These are phyloP conservation scores for Sterna hirundo DNA, from an alignment of 2,113 vertebrate species.

Conservation along the genomic window DNA sequence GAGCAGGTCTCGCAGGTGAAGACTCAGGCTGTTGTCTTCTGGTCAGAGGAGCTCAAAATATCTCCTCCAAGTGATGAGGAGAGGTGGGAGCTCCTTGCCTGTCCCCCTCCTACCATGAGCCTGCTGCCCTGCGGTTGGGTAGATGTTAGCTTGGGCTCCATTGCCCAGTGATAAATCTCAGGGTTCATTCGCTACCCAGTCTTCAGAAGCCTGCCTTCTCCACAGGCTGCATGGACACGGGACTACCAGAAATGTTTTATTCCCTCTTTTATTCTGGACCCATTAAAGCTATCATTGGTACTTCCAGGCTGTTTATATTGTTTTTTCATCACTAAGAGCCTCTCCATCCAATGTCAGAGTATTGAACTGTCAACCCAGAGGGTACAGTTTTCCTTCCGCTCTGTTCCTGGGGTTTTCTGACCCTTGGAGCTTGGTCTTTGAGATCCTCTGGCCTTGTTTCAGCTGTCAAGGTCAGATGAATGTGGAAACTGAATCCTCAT, in stretches of 20 bases:
- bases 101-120: neutral
- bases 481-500: constrained; percentile 40
- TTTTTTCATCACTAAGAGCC: neutral
- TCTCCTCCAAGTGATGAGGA: neutral
- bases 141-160: accelerated
- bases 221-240: neutral
- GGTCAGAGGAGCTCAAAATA: neutral
- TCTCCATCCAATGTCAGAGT: neutral
- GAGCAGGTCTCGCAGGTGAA: neutral
- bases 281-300: neutral
- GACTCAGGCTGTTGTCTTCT: neutral
- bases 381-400: neutral
- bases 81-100: neutral
- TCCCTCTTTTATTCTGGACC: neutral
- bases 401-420: neutral
- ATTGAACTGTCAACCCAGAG: neutral
- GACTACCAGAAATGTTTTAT: neutral
- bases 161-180: neutral
- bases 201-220: neutral
- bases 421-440: neutral
- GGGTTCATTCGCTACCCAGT: neutral
- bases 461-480: constrained; percentile 41
- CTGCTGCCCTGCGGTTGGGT: too few species aligned
- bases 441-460: neutral
- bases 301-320: neutral